These are phyloP conservation scores for Pipistrellus nathusii DNA, from an alignment of 2,797 vertebrate species.

Conservation along the genomic window DNA sequence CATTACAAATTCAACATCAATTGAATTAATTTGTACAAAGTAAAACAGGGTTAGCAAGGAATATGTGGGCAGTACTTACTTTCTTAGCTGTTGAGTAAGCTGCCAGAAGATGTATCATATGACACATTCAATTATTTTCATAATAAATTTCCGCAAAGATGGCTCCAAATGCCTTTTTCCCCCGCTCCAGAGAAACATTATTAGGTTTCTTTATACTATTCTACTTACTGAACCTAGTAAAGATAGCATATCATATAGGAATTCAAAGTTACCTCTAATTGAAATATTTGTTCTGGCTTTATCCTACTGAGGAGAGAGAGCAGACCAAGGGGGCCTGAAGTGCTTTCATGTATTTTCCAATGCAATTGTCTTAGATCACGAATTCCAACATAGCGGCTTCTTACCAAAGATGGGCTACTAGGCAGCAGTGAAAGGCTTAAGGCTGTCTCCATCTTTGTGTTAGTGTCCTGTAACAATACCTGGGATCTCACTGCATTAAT, in stretches of 20 bases:
- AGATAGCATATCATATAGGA: neutral
- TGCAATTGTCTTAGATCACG: neutral
- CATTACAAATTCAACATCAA: neutral
- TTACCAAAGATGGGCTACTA: neutral
- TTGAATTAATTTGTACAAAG: neutral
- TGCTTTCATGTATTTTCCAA: neutral
- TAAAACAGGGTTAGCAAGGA: neutral
- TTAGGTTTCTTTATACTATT: neutral
- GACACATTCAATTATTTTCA: slow-evolving; percentile 16
- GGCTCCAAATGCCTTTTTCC: neutral
- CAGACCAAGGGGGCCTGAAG: neutral
- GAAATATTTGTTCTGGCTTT: slow-evolving; percentile 30
- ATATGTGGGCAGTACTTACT: neutral
- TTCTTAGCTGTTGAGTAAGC: neutral
- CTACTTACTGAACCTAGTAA: neutral
- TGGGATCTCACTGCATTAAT: neutral
- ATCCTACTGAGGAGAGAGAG: neutral
- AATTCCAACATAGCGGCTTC: neutral
- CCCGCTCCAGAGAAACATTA: neutral
- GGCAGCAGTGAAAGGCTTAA: neutral
- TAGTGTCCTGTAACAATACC: neutral
- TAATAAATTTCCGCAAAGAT: neutral
- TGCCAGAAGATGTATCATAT: neutral
- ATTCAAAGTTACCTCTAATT: slow-evolving; percentile 23
- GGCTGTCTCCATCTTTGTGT: neutral